A percentile compares a stretch with the other conserved stretches of the same genome.
phyloP scores from a whole-genome alignment of 1,140 invertebrate genomes.

The Drosophila simulans region DNA sequence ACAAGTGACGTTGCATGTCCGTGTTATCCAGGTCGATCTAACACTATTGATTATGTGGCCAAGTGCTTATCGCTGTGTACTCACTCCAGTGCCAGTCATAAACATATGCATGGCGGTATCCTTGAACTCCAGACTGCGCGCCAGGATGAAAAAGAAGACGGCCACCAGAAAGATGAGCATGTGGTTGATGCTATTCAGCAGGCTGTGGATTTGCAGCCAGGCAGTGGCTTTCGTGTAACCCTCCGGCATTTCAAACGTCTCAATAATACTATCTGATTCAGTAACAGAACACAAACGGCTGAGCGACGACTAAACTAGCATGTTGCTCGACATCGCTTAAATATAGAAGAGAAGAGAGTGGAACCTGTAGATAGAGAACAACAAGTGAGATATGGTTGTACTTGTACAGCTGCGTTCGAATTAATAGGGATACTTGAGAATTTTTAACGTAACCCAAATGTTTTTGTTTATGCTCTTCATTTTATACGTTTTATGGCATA shows the following conservation, averaged over 20 bases:
- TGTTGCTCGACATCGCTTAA: constrained; percentile 9
- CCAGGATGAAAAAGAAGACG: constrained; percentile 69
- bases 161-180: constrained; percentile 73
- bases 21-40: constrained; percentile 11
- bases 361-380: background rate
- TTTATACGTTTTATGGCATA: no score
- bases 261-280: background rate
- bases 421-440: background rate
- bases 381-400: background rate
- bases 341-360: constrained; percentile 14
- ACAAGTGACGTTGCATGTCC: constrained; percentile 28
- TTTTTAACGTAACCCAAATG: background rate
- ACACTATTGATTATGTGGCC: constrained; percentile 5
- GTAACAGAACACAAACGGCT: constrained; percentile 2
- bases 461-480: no score
- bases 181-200: constrained; percentile 76
- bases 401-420: background rate
- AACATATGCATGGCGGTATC: constrained; percentile 83
- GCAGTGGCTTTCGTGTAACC: constrained; percentile 8
- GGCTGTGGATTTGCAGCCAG: constrained; percentile 72
- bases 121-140: constrained; percentile 65
- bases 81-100: constrained; percentile 67
- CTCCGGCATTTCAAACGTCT: constrained; percentile 41
- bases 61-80: constrained; percentile 19
- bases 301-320: constrained; percentile 19